A percentile compares a stretch with the other conserved stretches of the same genome.
Evolutionary conservation across 1,140 invertebrate species (phyloP).

Genomic region (Drosophila murphyi): DNA sequence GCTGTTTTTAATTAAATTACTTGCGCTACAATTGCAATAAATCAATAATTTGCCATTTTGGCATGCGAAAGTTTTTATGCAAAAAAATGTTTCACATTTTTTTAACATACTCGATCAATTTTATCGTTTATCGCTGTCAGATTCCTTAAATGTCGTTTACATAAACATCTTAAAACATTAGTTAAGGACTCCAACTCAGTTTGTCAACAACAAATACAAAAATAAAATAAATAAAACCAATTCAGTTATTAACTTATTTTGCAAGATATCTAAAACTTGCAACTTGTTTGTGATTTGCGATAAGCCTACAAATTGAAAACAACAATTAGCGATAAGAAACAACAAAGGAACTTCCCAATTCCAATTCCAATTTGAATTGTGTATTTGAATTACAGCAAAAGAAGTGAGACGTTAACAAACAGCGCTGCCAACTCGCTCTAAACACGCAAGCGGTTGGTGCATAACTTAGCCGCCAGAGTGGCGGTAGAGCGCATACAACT

Average conservation of each 20-base stretch:
- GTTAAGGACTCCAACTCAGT: no score
- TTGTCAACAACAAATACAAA: no score
- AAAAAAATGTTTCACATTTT: no score
- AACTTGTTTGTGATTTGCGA: no score
- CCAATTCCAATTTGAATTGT: conserved; percentile 16
- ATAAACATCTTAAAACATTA: no score
- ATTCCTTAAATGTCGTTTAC: no score
- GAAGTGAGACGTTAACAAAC: not conserved
- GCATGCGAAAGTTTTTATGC: not conserved
- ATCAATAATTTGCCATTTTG: not conserved
- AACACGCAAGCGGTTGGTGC: conserved; percentile 10
- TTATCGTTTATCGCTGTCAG: no score
- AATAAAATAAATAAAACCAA: no score
- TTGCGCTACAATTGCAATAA: not conserved
- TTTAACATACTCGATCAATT: no score
- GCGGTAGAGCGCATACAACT: conserved; percentile 11
- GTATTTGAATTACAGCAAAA: not conserved
- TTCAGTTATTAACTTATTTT: not conserved
- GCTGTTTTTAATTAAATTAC: not conserved
- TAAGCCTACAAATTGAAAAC: not conserved
- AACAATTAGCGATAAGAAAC: not conserved
- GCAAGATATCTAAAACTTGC: no score
- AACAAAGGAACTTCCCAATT: not conserved
- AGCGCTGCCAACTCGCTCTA: conserved; percentile 29
- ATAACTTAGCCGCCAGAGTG: conserved; percentile 15